phyloP scores from a whole-genome alignment of 64 coral and sea anemone species.

The Pachyseris speciosa region DNA sequence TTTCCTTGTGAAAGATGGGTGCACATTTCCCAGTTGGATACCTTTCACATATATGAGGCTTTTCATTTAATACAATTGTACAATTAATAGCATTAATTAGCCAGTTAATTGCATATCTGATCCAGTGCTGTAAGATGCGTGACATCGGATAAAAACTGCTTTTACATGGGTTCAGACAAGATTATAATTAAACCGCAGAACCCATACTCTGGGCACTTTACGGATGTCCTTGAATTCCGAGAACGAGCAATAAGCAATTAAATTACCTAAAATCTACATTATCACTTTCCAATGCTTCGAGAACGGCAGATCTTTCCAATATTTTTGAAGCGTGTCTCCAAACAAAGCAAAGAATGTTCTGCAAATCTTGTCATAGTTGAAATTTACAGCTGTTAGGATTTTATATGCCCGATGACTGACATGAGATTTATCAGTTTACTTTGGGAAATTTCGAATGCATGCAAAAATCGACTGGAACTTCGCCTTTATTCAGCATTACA shows the following conservation, averaged over 20 bases:
- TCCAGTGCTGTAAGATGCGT: background rate
- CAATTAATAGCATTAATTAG: background rate
- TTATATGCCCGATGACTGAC: background rate
- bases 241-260: background rate
- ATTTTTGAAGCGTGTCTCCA: too few species aligned
- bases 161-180: background rate
- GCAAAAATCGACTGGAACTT: background rate
- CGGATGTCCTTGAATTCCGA: constrained; percentile 23
- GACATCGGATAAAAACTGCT: background rate
- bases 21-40: too few species aligned
- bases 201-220: background rate
- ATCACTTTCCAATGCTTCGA: background rate
- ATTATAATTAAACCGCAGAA: background rate
- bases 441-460: background rate
- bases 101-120: background rate
- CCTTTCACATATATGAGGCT: background rate
- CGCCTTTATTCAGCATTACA: background rate
- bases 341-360: too few species aligned
- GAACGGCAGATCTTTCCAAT: background rate
- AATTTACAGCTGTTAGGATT: too few species aligned
- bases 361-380: background rate
- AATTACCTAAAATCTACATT: background rate
- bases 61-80: background rate
- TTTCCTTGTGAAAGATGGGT: too few species aligned
- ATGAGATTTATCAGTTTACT: background rate